Conservation (phyloP, 1,140 invertebrate species). For the Metaphire vulgaris region DNA sequence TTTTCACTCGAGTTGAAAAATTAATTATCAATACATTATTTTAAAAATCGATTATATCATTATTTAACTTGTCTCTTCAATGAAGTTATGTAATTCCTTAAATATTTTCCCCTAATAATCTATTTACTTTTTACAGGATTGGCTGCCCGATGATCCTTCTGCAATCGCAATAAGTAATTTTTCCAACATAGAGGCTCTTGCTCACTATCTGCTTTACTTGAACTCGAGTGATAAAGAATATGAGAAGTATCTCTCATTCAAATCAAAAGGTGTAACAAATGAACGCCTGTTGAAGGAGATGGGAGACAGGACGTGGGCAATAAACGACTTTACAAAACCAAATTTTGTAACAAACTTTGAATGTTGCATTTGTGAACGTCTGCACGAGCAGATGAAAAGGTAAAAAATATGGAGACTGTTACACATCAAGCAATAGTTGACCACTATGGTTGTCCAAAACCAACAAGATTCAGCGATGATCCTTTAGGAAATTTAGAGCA, state of each 20-base stretch:
- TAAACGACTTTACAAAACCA: conserved; percentile 29
- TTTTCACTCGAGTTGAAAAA: too few relatives aligned
- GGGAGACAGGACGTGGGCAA: conserved; percentile 34
- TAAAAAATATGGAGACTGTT: background rate
- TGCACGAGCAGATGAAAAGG: conserved; percentile 28
- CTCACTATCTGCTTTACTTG: conserved; percentile 36
- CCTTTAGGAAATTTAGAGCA: conserved; percentile 9
- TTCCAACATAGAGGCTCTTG: conserved; percentile 36
- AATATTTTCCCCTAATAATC: too few relatives aligned
- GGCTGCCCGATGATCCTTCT: conserved; percentile 36
- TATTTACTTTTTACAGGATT: conserved; percentile 28
- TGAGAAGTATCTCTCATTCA: conserved; percentile 38
- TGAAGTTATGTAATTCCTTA: too few relatives aligned
- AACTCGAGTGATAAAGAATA: conserved; percentile 41
- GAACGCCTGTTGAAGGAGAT: conserved; percentile 33
- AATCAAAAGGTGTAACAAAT: conserved; percentile 35
- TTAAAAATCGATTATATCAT: too few relatives aligned
- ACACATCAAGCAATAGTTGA: background rate
- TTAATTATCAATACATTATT: too few relatives aligned
- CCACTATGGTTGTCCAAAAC: conserved; percentile 12
- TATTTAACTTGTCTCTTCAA: too few relatives aligned
- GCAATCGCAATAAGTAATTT: conserved; percentile 40
- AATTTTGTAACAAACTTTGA: conserved; percentile 37
- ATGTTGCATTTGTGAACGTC: conserved; percentile 35
- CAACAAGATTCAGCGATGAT: background rate